Conservation (phyloP, 92 coral and sea anemone genomes). For the Umimayanthus chanpuru region DNA sequence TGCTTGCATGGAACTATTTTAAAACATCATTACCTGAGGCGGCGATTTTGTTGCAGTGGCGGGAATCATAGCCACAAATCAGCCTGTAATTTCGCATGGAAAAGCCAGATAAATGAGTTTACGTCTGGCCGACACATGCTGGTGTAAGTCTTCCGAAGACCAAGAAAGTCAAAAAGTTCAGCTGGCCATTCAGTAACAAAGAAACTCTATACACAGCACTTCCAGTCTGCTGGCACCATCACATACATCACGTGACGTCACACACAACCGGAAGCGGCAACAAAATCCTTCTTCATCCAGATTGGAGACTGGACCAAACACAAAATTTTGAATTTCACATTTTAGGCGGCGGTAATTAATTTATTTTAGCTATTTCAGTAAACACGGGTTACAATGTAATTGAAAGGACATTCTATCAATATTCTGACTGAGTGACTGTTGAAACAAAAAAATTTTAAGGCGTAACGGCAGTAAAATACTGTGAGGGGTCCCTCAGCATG, state of each 20-base stretch:
- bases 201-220: background rate
- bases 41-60: conserved; percentile 51
- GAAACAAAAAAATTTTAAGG: too few species aligned
- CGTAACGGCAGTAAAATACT: too few species aligned
- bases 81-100: conserved; percentile 8
- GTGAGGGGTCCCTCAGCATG: too few species aligned
- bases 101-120: conserved; percentile 15
- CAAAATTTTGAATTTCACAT: too few species aligned
- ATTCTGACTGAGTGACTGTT: too few species aligned
- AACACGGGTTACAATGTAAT: too few species aligned
- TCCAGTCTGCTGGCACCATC: background rate
- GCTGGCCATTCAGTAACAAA: conserved; percentile 14
- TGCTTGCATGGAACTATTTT: conserved; percentile 6
- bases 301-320: too few species aligned
- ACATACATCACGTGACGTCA: conserved; percentile 32
- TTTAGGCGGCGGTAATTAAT: background rate
- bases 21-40: conserved; percentile 50
- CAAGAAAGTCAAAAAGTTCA: conserved; percentile 11
- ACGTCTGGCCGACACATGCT: conserved; percentile 4
- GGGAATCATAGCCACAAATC: conserved; percentile 41
- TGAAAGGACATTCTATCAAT: too few species aligned
- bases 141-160: background rate
- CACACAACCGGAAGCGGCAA: conserved; percentile 18
- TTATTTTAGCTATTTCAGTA: too few species aligned
- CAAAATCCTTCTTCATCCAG: too few species aligned